Base-by-base conservation (phyloP, 2,113 vertebrate genomes). In the Neopipo cinnamomea region DNA sequence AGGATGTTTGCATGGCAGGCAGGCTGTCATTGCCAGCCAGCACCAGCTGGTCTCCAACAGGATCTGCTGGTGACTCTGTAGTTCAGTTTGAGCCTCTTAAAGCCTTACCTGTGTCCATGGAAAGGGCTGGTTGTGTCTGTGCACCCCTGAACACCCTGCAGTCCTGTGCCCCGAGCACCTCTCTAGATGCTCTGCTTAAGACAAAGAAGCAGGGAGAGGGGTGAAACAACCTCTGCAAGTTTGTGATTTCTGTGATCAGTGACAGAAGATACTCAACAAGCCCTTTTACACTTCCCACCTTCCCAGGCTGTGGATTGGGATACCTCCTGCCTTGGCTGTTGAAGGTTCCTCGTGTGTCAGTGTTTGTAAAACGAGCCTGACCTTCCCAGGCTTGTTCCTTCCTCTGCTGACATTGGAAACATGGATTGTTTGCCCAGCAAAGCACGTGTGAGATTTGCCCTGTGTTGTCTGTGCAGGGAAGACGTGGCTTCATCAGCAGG, bases 41-140 rank as follows among this genome's bases (percentile, higher is more conserved):
- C 77, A 75, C 52, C 81, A 94, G 91, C 92, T 89, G 90, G 14
- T 59, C 58, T 66, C 81, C 77, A 35, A 42, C 78, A 73, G 53
- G 62, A 76, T 56, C 81, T 96, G 66, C 66, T 85, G 58, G 14
- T 70, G 67, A 56, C 52, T 75, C 55, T 90, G 17, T 24, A 52
- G 33, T 9, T 72, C 55, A 27, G 16, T 44, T 49, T 70, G 62
- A 91, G 90, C 62, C 28, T 85, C 71, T 76, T 53, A 72, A 79
- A 68, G 31, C 58, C 78, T 88, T 49, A 82, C 47, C 37, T n/a
- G 52, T 16, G 19, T 20, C 65, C 37, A 16, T 6, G 28, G 53
- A 49, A 61, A 68, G 13, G 71, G n/a, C 67, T 83, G 41, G 11
- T 23, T 4, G 4, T 75, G 35, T 80, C 21, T 85, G 22, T 37